Evolutionary conservation across 2,113 vertebrate species (phyloP), one percentile per base, ranked within the genome.

Genomic region (Microtus montanus): DNA sequence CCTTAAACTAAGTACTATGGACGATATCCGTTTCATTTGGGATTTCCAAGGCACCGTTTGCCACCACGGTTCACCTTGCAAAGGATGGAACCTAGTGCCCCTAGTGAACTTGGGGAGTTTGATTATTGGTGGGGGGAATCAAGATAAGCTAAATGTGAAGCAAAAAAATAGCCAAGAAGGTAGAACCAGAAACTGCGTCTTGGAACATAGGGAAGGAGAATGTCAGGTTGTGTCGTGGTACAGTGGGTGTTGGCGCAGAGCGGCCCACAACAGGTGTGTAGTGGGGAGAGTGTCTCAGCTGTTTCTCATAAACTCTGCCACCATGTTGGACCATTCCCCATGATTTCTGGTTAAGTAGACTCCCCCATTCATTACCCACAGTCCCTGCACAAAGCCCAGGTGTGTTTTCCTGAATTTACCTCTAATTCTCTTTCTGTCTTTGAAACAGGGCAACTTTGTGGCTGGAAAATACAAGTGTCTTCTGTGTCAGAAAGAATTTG

Each of bases 381-480:
- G 5, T 71, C 47, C 73, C 78, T 88, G 24, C 19, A 52, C 30
- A 33, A 47, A 17, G 3, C 26, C 47, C 68, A 91, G 20, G 26
- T 54, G 11, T 61, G 26, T 96, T 28, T 94, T 93, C 80, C 54
- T 92, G 52, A 88, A 73, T 91, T 95, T 91, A 92, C 54, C 41
- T 77, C 7, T 87, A 73, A 63, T 95, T 92, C 30, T 92, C 24
- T 61, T 92, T 96, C 77, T 97, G 3, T 96, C 79, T 97, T 95
- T 64, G 38, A 96, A 97, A 89, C 96, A 99, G 99, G 99, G 99
- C 3, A 99, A 99, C 95, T 99, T 99, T 96, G 99, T 99, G 95
- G 99, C 98, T 92, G 99, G 99, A 96, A 99, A 99, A 97, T 99
- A 99, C 97, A 98, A 98, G 96, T 99, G 99, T 97, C 98, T 99